Evolutionary conservation across 2,113 vertebrate genomes (phyloP).

Genomic region (Axis porcinus): DNA sequence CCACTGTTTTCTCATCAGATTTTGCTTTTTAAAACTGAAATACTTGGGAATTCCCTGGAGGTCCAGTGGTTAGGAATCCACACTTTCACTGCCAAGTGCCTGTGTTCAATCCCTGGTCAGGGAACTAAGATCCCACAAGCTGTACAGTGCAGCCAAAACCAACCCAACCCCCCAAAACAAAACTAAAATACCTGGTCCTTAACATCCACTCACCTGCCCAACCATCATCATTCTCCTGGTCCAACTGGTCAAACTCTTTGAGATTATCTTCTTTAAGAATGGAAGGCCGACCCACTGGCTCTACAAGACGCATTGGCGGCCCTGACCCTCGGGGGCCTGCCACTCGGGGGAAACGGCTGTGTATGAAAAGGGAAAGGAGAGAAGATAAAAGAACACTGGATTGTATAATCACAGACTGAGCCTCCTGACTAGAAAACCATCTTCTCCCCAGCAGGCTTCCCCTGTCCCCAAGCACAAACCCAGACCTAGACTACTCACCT

Average conservation of each 20-base stretch:
- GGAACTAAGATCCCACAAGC: neutral
- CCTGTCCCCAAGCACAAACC: neutral
- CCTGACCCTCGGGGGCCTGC: conserved; percentile 84
- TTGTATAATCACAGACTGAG: neutral
- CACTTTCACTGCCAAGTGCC: neutral
- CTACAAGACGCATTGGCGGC: conserved; percentile 81
- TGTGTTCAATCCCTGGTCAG: neutral
- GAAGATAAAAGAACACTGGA: fast-evolving
- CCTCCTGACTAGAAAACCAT: neutral
- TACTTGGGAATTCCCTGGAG: neutral
- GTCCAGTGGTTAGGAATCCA: neutral
- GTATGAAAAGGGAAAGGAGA: neutral
- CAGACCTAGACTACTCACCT: conserved; percentile 79
- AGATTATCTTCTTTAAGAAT: conserved; percentile 95
- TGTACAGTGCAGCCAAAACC: neutral
- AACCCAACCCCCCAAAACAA: neutral
- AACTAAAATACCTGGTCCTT: neutral
- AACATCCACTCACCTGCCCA: conserved; percentile 87
- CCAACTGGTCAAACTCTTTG: conserved; percentile 94
- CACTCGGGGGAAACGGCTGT: conserved; percentile 86
- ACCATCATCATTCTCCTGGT: conserved; percentile 93
- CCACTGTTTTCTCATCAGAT: neutral
- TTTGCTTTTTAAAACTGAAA: neutral
- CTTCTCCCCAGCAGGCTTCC: neutral
- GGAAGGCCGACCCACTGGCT: conserved; percentile 89